phyloP scores from a whole-genome alignment of 2,113 vertebrate genomes.

The Aleadryas rufinucha region DNA sequence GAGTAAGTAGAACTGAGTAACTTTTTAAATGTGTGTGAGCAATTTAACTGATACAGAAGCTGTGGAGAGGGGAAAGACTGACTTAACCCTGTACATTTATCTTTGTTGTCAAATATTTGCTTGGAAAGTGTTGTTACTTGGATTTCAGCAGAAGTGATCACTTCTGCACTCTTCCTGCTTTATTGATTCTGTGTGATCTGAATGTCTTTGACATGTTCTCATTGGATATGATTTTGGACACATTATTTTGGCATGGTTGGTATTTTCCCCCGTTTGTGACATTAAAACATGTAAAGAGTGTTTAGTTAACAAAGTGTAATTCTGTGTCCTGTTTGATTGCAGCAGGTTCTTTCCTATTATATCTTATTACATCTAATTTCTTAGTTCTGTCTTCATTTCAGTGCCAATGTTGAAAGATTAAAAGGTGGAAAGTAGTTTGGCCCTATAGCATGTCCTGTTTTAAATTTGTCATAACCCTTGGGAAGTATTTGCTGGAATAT shows the following conservation, averaged over 20 bases:
- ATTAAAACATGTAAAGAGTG: neutral
- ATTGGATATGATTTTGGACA: neutral
- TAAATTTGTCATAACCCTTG: neutral
- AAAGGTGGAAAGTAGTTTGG: neutral
- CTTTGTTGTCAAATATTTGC: neutral
- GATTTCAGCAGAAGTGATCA: neutral
- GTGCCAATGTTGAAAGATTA: neutral
- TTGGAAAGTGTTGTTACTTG: neutral
- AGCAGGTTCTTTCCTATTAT: neutral
- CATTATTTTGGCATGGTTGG: neutral
- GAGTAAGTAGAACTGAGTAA: constrained; percentile 73
- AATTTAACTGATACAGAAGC: neutral
- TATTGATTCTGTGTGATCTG: neutral
- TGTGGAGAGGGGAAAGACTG: neutral
- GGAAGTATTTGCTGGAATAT: neutral
- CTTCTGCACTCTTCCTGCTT: neutral
- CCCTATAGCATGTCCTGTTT: neutral
- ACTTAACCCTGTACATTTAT: neutral
- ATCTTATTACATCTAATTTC: neutral
- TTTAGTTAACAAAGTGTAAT: neutral
- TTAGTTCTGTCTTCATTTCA: neutral
- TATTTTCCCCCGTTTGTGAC: neutral
- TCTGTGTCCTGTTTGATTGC: neutral
- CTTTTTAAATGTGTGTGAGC: neutral
- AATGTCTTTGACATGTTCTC: neutral